These are phyloP conservation scores for Teleogryllus occipitalis DNA, from an alignment of 1,140 invertebrate species.

Conservation along the genomic window DNA sequence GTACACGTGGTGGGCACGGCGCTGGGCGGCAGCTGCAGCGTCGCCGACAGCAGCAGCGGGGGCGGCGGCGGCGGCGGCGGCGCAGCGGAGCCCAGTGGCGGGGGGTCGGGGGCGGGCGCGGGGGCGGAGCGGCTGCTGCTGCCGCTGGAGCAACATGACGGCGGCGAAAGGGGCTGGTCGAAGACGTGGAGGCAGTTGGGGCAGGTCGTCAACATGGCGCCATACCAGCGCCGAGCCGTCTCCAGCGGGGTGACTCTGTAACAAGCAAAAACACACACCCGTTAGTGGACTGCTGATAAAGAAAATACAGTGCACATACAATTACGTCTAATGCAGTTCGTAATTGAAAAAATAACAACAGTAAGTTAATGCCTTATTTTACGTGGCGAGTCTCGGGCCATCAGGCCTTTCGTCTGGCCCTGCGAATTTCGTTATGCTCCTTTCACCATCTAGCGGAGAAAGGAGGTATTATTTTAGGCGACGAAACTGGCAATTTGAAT, in stretches of 20 bases:
- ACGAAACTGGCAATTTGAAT: too few relatives aligned
- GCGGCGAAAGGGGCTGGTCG: conserved; percentile 26
- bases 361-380: too few relatives aligned
- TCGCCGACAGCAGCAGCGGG: conserved; percentile 1
- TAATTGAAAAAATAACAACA: too few relatives aligned
- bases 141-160: not conserved
- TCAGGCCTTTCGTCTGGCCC: too few relatives aligned
- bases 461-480: too few relatives aligned
- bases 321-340: too few relatives aligned
- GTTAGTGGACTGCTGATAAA: too few relatives aligned
- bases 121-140: conserved; percentile 22
- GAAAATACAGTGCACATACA: too few relatives aligned
- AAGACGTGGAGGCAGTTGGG: conserved; percentile 55
- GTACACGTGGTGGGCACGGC: conserved; percentile 15
- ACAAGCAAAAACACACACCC: not conserved
- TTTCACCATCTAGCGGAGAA: too few relatives aligned
- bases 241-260: not conserved
- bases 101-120: too few relatives aligned
- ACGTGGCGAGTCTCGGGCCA: too few relatives aligned
- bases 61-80: conserved; percentile 30
- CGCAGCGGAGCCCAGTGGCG: conserved; percentile 11
- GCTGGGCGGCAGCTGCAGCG: conserved; percentile 8
- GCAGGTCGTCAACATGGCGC: conserved; percentile 32
- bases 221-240: conserved; percentile 12
- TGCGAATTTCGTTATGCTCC: too few relatives aligned